Evolutionary conservation across 2,888 invertebrate genomes (phyloP), one percentile per base, ranked within the genome.

Genomic region (Tetranychus piercei): DNA sequence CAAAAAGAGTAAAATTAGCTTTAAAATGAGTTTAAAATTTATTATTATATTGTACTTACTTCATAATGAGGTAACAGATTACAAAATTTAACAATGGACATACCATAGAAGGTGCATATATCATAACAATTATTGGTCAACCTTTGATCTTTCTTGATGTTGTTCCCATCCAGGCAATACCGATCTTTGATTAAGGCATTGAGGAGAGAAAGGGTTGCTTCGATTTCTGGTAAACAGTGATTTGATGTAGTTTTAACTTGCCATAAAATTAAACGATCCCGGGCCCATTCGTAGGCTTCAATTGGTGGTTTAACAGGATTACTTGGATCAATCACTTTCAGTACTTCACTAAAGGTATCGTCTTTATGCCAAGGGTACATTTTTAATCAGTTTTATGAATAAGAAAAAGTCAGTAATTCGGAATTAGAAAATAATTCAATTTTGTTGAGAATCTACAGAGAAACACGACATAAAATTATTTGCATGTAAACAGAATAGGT

Each of bases 11-110:
- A 23, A 69, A 23, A 23, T 22, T 34, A 5, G 34, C 34, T 34
- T 34, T 34, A 34, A 34, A 34, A 34, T 34, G 4, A 3, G 34
- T 34, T 34, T 4, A 3, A 34, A 4, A 34, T 34, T 34, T 3
- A 34, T 34, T 34, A 34, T 34, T 0, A 34, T 34, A 34, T 34
- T 34, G 34, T 34, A 18, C 69, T 69, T 11, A 69, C 69, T 22
- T 69, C 34, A 23, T 69, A 69, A 69, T 20, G 23, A 11, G 69
- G 69, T 22, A 69, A 23, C 18, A 69, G 69, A 69, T 69, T 69
- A 69, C 69, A 69, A 22, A 69, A 69, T 23, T 69, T 69, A 23
- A 69, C 69, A 6, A 69, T 69, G 11, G 34, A 20, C 69, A 69
- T 23, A 20, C 22, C 69, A 22, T 69, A 69, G 22, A 23, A 23